A percentile compares a stretch with the other conserved stretches of the same genome.
phyloP scores from a whole-genome alignment of 2,888 invertebrate genomes.

The Calliphora vomitoria region DNA sequence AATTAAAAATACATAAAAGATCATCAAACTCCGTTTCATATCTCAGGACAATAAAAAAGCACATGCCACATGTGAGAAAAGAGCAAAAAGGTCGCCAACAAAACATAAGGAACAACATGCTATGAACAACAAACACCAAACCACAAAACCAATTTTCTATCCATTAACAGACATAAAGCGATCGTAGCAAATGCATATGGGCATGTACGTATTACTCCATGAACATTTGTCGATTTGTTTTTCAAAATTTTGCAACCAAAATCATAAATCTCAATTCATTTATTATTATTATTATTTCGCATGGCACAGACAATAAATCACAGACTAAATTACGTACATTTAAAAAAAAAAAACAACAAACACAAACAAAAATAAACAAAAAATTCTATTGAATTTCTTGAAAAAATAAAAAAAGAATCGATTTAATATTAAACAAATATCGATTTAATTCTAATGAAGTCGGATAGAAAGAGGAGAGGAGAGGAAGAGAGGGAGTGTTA shows the following conservation, averaged over 20 bases:
- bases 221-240: background rate
- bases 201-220: background rate
- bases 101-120: background rate
- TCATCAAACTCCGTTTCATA: background rate
- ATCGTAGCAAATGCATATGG: constrained; percentile 2
- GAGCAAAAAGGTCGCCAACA: background rate
- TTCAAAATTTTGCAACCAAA: constrained; percentile 11
- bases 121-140: background rate
- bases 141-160: background rate
- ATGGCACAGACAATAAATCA: constrained; percentile 58
- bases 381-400: constrained; percentile 21
- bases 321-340: constrained; percentile 26
- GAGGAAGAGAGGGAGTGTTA: background rate
- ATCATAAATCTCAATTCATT: constrained; percentile 53
- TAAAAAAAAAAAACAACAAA: background rate
- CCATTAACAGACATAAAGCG: background rate
- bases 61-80: background rate
- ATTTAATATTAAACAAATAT: constrained; percentile 26
- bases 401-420: constrained; percentile 7
- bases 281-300: constrained; percentile 23
- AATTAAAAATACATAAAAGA: background rate
- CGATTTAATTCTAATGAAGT: background rate
- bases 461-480: background rate
- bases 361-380: constrained; percentile 15
- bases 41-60: constrained; percentile 6